Base-by-base conservation (phyloP, 37 sponge, comb jelly and placozoan genomes). In the Haliclona indistincta region DNA sequence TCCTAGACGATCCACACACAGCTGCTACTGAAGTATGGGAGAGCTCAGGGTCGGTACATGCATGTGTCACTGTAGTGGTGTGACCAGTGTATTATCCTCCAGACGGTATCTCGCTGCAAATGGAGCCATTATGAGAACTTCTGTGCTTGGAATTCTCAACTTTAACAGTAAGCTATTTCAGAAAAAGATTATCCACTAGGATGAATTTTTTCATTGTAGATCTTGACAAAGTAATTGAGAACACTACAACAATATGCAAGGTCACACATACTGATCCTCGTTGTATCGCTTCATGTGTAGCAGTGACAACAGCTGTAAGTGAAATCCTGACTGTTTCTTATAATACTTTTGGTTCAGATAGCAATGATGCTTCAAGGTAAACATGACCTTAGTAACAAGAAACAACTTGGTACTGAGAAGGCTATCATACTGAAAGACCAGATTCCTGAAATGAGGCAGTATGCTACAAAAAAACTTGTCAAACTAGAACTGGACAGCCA, bases 231-330 rank as follows among this genome's bases (percentile, higher is more conserved):
- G 92, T 95, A 44, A 43, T 80, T 4, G 63, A 56, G 0, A 91
- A 95, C 73, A 91, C 96, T 0, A 42, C 30, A 0, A 73, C 78
- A 32, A 85, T 95, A 23, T 54, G 83, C 17, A 54, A 38, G 25
- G 76, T 68, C 5, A 95, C 96, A 4, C 96, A 95, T 71, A 88
- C 92, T 54, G 96, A 95, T 55, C 96, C 96, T 38, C 72, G 96
- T 23, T 95, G 96, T 81, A 23, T 75, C 3, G 96, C 96, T 28
- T 88, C 89, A 79, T 91, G 93, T 66, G 81, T 88, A 2, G 86
- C 89, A 22, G 81, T 88, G 49, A 95, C 96, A 5, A 95, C 89
- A 53, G 90, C 94, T 15, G 94, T 93, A 75, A 63, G 94, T 62
- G 25, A 25, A 25, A 58, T 13, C 49, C 8, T 47, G 13, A 47